A percentile compares a stretch with the other conserved stretches of the same genome.
These are phyloP conservation scores for Spisula solida DNA, from an alignment of 2,888 invertebrate species.

Conservation along the genomic window DNA sequence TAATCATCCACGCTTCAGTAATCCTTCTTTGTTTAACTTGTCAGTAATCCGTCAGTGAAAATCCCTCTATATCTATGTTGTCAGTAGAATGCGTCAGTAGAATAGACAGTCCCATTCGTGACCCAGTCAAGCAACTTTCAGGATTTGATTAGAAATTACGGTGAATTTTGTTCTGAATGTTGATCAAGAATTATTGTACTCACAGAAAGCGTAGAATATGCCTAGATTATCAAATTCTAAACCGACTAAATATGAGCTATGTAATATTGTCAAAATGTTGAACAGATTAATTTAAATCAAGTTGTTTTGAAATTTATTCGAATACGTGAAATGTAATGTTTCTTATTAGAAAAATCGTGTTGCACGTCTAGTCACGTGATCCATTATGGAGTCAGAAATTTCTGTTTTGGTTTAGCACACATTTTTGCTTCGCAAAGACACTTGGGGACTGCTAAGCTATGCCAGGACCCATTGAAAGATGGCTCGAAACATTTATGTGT, in stretches of 20 bases:
- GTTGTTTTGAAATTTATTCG: neutral
- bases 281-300: too few species aligned
- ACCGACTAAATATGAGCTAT: too few species aligned
- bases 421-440: conserved; percentile 6
- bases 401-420: conserved; percentile 24
- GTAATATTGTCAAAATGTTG: too few species aligned
- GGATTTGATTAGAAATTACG: neutral
- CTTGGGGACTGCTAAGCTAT: conserved; percentile 78
- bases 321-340: neutral
- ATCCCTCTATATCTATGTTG: too few species aligned
- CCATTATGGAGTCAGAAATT: conserved; percentile 80
- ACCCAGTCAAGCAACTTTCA: neutral
- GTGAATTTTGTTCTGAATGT: neutral
- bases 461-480: conserved; percentile 84
- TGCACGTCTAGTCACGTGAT: conserved; percentile 82
- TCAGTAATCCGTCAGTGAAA: too few species aligned
- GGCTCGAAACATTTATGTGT: conserved; percentile 86
- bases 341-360: conserved; percentile 30
- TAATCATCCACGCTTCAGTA: too few species aligned
- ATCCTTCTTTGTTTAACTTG: too few species aligned
- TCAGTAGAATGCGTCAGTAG: too few species aligned
- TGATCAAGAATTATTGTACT: neutral
- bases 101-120: too few species aligned
- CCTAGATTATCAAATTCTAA: too few species aligned
- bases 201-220: too few species aligned